Evolutionary conservation across 2,888 invertebrate genomes (phyloP), one percentile per base, ranked within the genome.

Genomic region (Kuschelorhynchus macadamiae): DNA sequence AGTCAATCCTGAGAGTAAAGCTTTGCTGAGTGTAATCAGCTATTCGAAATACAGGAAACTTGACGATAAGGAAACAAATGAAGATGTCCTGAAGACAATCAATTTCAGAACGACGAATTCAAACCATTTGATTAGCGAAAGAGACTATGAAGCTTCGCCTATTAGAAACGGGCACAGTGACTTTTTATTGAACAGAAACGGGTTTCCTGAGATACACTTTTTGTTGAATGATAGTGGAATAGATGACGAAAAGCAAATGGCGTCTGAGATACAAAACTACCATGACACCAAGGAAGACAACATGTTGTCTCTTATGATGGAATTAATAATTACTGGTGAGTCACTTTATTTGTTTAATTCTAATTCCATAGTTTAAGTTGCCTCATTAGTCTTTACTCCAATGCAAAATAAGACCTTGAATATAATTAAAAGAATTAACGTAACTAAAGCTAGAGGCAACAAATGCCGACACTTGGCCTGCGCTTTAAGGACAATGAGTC

Each of bases 301-400:
- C 17, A 77, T 75, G 74, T 66, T 77, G 62, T 77, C 77, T 4
- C 65, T 78, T 17, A 76, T 78, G 76, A 75, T 77, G 76, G 78
- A 78, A 56, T 41, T 78, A 39, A 74, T 78, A 12, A 67, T 46
- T 4, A 67, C 59, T 36, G 63, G 67, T 67, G 36, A 25, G 42
- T 39, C n/a, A n/a, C n/a, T n/a, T n/a, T n/a, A n/a, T n/a, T n/a
- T n/a, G n/a, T n/a, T n/a, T n/a, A n/a, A n/a, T n/a, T n/a, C n/a
- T n/a, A n/a, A n/a, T n/a, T n/a, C n/a, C n/a, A n/a, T n/a, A n/a
- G n/a, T n/a, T n/a, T n/a, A n/a, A n/a, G n/a, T n/a, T n/a, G n/a
- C n/a, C n/a, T n/a, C n/a, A n/a, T n/a, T n/a, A n/a, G n/a, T n/a
- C n/a, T n/a, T n/a, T n/a, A n/a, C n/a, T n/a, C n/a, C n/a, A n/a